Base-by-base conservation (phyloP, 1,140 invertebrate genomes). In the Linepithema humile region DNA sequence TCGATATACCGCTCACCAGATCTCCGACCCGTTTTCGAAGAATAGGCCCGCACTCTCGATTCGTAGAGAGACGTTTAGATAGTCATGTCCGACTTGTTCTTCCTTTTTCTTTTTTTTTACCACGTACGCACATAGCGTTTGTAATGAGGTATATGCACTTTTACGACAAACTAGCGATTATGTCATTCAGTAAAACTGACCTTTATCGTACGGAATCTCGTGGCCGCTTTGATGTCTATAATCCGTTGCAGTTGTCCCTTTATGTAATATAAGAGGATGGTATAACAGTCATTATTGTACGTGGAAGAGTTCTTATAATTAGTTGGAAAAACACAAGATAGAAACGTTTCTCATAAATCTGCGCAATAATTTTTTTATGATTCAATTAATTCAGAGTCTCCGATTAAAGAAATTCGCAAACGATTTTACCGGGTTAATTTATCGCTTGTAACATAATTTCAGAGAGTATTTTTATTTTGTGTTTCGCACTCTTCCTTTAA, bases 1-100 rank as follows among this genome's bases (percentile, higher is more conserved):
- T 45, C 55, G 43, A 40, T 83, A 77, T 45, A 75, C 57, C 72
- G 23, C 12, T 62, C 70, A 62, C 55, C 43, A 69, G 23, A 75
- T 53, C 62, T 38, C 35, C 45, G 64, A 55, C 67, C 35, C 38
- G 48, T 32, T 80, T 64, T 69, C 75, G 48, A 38, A n/a, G 64
- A 69, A 80, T 43, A 70, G 26, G 48, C 15, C 5, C 73, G 20
- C 29, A 77, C n/a, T 29, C 29, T 38, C 32, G 74, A 77, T 48
- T 65, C 59, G 60, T 29, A 29, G 43, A 17, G 59, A 48, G 26
- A 20, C 17, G n/a, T 12, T 62, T 29, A 23, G 32, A 32, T n/a
- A n/a, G n/a, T n/a, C n/a, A n/a, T n/a, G 35, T 40, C 4, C 3
- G 35, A 35, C n/a, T 55, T 9, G 2, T 57, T 38, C 7, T 9